A percentile compares a stretch with the other conserved stretches of the same genome.
Evolutionary conservation across 2,888 invertebrate genomes (phyloP).

Genomic region (Macropis europaea): DNA sequence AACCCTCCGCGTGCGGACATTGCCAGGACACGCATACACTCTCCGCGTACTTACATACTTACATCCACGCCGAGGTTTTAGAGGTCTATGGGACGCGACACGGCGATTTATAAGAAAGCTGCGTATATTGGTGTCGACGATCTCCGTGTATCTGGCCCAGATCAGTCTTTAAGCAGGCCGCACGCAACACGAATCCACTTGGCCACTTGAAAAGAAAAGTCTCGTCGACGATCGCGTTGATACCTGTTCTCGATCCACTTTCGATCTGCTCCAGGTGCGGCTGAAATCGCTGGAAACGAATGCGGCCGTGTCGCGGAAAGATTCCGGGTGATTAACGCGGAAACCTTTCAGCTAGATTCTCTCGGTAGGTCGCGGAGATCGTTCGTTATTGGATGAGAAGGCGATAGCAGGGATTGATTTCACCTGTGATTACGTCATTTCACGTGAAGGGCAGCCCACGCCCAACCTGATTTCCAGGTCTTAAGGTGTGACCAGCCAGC

Average conservation of each 20-base stretch:
- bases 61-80: neutral
- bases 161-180: constrained; percentile 73
- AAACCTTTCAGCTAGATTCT: constrained; percentile 20
- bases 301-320: neutral
- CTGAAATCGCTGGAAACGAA: constrained; percentile 9
- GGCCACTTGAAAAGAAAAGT: neutral
- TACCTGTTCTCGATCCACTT: neutral
- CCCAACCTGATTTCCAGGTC: constrained; percentile 62
- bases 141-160: constrained; percentile 77
- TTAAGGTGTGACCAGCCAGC: constrained; percentile 69
- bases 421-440: constrained; percentile 37
- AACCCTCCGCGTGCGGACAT: neutral
- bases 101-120: constrained; percentile 58
- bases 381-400: constrained; percentile 41
- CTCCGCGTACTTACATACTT: neutral
- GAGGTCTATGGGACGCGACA: constrained; percentile 21
- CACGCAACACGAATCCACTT: constrained; percentile 70
- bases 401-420: constrained; percentile 37
- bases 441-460: constrained; percentile 53
- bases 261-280: neutral
- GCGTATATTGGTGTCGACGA: constrained; percentile 51
- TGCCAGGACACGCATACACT: neutral
- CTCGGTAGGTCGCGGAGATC: neutral
- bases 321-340: constrained; percentile 29
- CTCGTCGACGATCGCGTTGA: too few species aligned